Conservation (phyloP, 2,888 invertebrate species). For the Caradrina clavipalpis region DNA sequence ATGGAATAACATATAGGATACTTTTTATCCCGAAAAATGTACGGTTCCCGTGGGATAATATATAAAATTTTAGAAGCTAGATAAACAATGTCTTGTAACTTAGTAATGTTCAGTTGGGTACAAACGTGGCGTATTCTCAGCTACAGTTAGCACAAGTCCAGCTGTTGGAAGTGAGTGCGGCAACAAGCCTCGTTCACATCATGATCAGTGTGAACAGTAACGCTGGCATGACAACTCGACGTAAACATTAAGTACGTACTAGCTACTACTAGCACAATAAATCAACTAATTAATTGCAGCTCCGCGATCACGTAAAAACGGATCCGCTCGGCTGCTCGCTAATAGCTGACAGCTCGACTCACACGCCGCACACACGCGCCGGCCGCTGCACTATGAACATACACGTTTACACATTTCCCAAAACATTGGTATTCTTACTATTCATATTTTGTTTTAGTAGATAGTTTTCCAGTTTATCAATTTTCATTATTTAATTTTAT, state of each 20-base stretch:
- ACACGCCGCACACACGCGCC: background rate
- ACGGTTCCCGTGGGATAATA: too few relatives aligned
- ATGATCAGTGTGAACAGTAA: slow-evolving; percentile 1
- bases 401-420: too few relatives aligned
- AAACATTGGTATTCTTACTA: too few relatives aligned
- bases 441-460: too few relatives aligned
- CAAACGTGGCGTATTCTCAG: background rate
- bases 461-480: too few relatives aligned
- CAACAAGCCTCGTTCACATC: background rate
- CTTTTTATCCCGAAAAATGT: too few relatives aligned
- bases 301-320: slow-evolving; percentile 28
- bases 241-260: background rate
- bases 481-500: too few relatives aligned
- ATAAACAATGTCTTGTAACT: too few relatives aligned
- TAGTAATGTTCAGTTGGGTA: background rate
- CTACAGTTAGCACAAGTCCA: too few relatives aligned
- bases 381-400: too few relatives aligned
- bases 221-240: slow-evolving; percentile 6
- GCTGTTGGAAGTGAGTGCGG: background rate
- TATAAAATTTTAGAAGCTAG: too few relatives aligned
- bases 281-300: slow-evolving; percentile 64
- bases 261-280: slow-evolving; percentile 44
- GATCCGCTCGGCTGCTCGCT: slow-evolving; percentile 52
- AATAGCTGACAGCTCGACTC: slow-evolving; percentile 42
- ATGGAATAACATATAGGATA: too few relatives aligned